Evolutionary conservation across 2,113 vertebrate species (phyloP), one percentile per base, ranked within the genome.

Genomic region (Pelusios castaneus): DNA sequence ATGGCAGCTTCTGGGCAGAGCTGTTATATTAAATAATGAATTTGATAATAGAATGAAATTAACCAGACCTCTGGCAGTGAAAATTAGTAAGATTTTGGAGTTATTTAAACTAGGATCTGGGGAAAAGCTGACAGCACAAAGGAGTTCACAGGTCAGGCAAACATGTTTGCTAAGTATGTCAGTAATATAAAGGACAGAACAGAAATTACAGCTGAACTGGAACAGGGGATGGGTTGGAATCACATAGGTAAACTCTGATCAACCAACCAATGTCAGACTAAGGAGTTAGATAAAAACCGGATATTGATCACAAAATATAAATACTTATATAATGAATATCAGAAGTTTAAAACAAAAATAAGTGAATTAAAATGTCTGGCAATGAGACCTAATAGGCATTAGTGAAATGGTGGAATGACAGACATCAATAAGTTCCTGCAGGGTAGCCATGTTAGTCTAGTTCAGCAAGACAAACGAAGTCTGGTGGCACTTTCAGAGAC

Each of bases 341-440:
- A 90, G 43, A 85, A 91, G 80, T 90, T 94, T 91, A 89, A 96
- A 94, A 70, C 76, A 85, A 92, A 96, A 91, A 38, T n/a, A 90
- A 55, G 79, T 85, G 90, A 92, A 84, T 56, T 58, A 89, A 54
- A 95, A 93, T 12, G 84, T 29, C 55, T 84, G 38, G 75, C 86
- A 93, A 92, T 93, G 94, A 96, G 95, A 92, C 80, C 81, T 80
- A 90, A 95, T 82, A 96, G 78, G 51, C 88, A 95, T 96, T 96
- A 96, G 85, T 89, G 94, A 95, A 93, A 91, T 75, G 95, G 86
- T 8, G 81, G 25, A 89, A 91, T 19, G 0, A 63, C 87, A 60
- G 77, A 90, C 92, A 73, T 95, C 81, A 75, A 91, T 89, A 92
- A 34, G 11, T n/a, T n/a, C n/a, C n/a, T n/a, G n/a, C n/a, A n/a